Percentiles rank a stretch among this genome's conserved stretches.
phyloP scores from a whole-genome alignment of 2,888 invertebrate species.

The Acrobasis consociella region DNA sequence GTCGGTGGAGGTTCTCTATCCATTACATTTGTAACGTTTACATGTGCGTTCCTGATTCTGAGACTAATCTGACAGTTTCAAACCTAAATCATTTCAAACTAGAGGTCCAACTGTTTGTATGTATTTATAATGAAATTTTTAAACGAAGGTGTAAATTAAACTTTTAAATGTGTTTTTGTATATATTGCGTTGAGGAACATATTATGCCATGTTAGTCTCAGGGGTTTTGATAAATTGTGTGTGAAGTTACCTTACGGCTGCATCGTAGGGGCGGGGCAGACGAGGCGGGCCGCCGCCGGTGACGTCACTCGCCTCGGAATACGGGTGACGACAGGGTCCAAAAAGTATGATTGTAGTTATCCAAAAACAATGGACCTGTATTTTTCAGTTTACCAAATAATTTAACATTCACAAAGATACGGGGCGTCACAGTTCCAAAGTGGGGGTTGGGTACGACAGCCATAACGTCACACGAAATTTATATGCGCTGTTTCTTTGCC shows the following conservation, averaged over 20 bases:
- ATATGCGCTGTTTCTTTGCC: too few species aligned
- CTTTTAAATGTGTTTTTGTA: not conserved
- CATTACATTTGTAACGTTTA: not conserved
- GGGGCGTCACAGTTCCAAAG: too few species aligned
- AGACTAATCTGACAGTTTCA: constrained; percentile 1
- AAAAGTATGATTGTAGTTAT: too few species aligned
- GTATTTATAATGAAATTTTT: not conserved
- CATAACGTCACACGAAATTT: too few species aligned
- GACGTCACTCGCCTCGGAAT: too few species aligned
- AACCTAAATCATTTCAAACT: constrained; percentile 1
- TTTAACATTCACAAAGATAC: too few species aligned
- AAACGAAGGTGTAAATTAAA: not conserved
- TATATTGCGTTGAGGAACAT: not conserved
- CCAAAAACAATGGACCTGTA: too few species aligned
- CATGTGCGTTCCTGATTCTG: not conserved
- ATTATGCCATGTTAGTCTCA: not conserved
- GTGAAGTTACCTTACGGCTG: not conserved
- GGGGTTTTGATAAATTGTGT: not conserved
- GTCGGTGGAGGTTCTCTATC: not conserved
- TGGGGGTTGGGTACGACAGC: too few species aligned
- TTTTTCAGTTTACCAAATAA: too few species aligned
- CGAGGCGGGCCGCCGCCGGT: too few species aligned
- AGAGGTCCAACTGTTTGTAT: not conserved
- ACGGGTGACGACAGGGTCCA: too few species aligned
- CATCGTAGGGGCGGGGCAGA: not conserved